Conservation (phyloP, 2,797 vertebrate species). For the Lepus townsendii region DNA sequence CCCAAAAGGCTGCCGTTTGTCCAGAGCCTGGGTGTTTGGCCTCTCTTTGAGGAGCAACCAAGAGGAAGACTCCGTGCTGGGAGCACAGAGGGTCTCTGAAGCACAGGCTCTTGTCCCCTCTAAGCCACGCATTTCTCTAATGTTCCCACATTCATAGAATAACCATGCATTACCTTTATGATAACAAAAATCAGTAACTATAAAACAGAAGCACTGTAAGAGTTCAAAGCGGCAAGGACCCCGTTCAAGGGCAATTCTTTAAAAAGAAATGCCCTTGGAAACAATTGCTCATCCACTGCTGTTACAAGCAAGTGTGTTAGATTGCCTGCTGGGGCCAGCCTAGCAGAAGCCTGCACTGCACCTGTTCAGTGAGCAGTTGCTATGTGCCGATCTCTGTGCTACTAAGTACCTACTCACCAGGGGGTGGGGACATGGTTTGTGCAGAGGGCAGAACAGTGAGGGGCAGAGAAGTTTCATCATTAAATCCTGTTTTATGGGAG, state of each 20-base stretch:
- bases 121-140: neutral
- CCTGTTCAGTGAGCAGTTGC: neutral
- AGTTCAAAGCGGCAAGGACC: slow-evolving; percentile 51
- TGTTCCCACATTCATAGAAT: neutral
- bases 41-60: neutral
- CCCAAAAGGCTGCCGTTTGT: neutral
- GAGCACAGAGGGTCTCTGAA: neutral
- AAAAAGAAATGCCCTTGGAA: neutral
- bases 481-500: neutral
- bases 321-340: neutral
- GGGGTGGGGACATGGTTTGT: no score
- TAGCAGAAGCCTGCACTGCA: neutral
- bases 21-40: neutral
- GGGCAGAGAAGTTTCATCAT: neutral
- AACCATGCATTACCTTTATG: slow-evolving; percentile 34
- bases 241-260: slow-evolving; percentile 30
- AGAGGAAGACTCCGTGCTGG: neutral
- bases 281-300: neutral
- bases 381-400: neutral
- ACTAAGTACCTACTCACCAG: neutral
- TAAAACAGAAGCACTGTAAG: neutral
- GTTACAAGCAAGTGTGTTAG: neutral
- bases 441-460: neutral
- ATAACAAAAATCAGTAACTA: neutral
- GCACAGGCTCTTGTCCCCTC: neutral